Evolutionary conservation across 2,888 invertebrate genomes (phyloP).

Genomic region (Pseudococcus viburni): DNA sequence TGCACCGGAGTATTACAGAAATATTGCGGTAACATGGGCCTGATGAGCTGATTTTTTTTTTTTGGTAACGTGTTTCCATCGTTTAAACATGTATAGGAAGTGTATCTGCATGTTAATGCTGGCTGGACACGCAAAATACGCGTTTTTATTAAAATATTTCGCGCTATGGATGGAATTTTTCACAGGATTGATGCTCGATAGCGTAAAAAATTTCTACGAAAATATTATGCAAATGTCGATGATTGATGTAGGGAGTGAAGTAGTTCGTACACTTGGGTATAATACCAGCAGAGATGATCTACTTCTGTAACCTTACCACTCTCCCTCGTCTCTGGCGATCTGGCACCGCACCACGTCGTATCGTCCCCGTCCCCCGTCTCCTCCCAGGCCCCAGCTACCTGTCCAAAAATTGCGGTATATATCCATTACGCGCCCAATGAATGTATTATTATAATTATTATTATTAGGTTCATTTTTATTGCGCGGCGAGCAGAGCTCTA

Average conservation of each 20-base stretch:
- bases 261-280: too few relatives aligned
- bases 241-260: too few relatives aligned
- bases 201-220: slow-evolving; percentile 37
- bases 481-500: not conserved
- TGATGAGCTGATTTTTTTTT: not conserved
- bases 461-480: slow-evolving; percentile 44
- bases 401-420: not conserved
- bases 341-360: too few relatives aligned
- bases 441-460: slow-evolving; percentile 54
- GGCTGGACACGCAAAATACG: slow-evolving; percentile 30
- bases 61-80: not conserved
- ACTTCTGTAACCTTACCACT: too few relatives aligned
- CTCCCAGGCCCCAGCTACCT: too few relatives aligned
- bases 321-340: too few relatives aligned
- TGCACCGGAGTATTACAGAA: too few relatives aligned
- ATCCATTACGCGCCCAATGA: slow-evolving; percentile 59
- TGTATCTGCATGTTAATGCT: slow-evolving; percentile 5
- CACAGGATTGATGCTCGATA: slow-evolving; percentile 6
- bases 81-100: not conserved
- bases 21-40: too few relatives aligned
- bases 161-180: slow-evolving; percentile 15
- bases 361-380: too few relatives aligned
- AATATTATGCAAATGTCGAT: slow-evolving; percentile 3
- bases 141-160: not conserved
- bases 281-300: too few relatives aligned